Conservation (phyloP, 1,140 invertebrate species). For the Heliothis subflexa region DNA sequence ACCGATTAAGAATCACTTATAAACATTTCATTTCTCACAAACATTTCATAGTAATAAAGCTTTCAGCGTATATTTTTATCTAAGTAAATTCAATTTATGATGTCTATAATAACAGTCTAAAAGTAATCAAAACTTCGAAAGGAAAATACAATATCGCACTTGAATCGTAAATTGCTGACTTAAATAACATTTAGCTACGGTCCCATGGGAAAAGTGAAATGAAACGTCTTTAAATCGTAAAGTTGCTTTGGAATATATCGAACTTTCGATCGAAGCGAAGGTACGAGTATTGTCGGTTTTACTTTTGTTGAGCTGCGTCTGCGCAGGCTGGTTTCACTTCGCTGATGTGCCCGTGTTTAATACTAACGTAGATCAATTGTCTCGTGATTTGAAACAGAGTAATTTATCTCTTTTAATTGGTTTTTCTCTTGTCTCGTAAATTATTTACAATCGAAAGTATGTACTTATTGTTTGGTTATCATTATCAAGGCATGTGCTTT, state of each 20-base stretch:
- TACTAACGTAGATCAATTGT: slow-evolving; percentile 36
- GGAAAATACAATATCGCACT: not conserved
- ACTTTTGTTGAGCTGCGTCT: slow-evolving; percentile 43
- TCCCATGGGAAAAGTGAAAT: slow-evolving; percentile 49
- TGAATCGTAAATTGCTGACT: slow-evolving; percentile 17
- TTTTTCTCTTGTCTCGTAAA: not conserved
- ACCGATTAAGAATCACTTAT: not conserved
- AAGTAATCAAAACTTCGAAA: not conserved
- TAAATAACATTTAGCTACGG: slow-evolving; percentile 20
- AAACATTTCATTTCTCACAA: not conserved
- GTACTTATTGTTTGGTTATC: slow-evolving; percentile 1
- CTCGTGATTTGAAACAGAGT: slow-evolving; percentile 22
- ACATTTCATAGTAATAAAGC: too few relatives aligned
- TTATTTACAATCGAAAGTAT: slow-evolving; percentile 7
- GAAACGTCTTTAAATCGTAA: slow-evolving; percentile 44
- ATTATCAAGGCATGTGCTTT: not conserved
- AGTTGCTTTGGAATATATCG: slow-evolving; percentile 44
- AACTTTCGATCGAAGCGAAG: slow-evolving; percentile 46
- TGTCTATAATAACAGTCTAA: not conserved
- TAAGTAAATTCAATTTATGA: not conserved
- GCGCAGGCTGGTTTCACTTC: slow-evolving; percentile 44
- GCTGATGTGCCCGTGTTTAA: slow-evolving; percentile 29
- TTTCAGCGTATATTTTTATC: not conserved
- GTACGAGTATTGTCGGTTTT: slow-evolving; percentile 38
- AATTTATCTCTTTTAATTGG: slow-evolving; percentile 34